Evolutionary conservation across 2,113 vertebrate genomes (phyloP).

Genomic region (Pygoscelis antarcticus): DNA sequence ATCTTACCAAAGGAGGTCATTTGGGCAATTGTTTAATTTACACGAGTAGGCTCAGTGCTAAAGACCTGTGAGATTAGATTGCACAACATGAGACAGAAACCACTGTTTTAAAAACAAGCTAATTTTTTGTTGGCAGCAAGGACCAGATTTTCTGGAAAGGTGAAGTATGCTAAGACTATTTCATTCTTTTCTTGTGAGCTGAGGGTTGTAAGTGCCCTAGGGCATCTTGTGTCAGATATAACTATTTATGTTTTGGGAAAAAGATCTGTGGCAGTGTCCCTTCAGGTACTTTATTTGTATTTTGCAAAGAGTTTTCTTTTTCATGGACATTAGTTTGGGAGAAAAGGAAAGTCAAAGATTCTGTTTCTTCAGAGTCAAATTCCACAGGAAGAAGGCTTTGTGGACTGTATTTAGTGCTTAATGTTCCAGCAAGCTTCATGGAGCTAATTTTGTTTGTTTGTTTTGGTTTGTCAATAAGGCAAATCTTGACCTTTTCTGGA

Average conservation of each 20-base stretch:
- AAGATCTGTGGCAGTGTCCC: not conserved
- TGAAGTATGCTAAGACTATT: not conserved
- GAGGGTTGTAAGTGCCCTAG: not conserved
- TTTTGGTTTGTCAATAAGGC: not conserved
- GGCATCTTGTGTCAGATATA: not conserved
- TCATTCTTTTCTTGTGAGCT: conserved; percentile 31
- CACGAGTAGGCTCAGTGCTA: not conserved
- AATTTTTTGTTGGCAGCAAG: not conserved
- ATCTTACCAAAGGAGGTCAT: not conserved
- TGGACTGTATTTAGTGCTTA: not conserved
- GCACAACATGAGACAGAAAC: not conserved
- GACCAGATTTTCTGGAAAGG: conserved; percentile 62
- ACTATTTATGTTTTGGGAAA: not conserved
- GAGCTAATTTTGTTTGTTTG: not conserved
- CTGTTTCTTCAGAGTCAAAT: not conserved
- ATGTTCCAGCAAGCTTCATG: not conserved
- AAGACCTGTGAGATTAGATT: not conserved
- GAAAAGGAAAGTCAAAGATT: not conserved
- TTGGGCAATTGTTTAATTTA: not conserved
- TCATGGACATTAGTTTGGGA: not conserved
- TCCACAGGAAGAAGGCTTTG: not conserved
- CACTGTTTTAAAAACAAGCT: not conserved
- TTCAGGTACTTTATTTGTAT: not conserved
- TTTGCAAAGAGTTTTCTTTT: not conserved
- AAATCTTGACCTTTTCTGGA: not conserved